A percentile compares a stretch with the other conserved stretches of the same genome.
These are phyloP conservation scores for Gymnodraco acuticeps DNA, from an alignment of 2,797 vertebrate genomes.

Conservation along the genomic window DNA sequence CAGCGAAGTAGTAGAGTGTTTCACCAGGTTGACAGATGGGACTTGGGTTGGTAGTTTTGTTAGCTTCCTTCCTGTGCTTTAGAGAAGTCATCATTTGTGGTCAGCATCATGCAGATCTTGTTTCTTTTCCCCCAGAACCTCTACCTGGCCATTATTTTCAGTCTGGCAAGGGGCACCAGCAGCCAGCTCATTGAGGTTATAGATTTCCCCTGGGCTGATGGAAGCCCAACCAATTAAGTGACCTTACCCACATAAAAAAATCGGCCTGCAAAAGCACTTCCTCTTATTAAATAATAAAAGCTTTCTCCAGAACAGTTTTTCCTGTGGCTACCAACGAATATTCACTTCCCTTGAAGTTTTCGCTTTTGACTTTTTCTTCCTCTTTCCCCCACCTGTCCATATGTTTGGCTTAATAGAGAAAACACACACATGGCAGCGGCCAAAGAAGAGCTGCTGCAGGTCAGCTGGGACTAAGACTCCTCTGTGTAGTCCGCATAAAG, in stretches of 20 bases:
- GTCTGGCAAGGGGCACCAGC: conserved; percentile 15
- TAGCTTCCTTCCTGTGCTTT: conserved; percentile 29
- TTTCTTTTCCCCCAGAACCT: conserved; percentile 30
- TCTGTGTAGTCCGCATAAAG: not conserved
- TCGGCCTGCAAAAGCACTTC: conserved; percentile 64
- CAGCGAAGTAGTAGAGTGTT: not conserved
- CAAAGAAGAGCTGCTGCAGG: conserved; percentile 34
- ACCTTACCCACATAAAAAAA: conserved; percentile 32
- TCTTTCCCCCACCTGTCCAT: conserved; percentile 25
- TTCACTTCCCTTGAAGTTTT: conserved; percentile 42
- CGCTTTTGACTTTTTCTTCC: conserved; percentile 14
- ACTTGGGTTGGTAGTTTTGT: conserved; percentile 15
- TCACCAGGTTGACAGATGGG: conserved; percentile 17
- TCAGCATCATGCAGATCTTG: conserved; percentile 28
- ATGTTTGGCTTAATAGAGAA: conserved; percentile 63
- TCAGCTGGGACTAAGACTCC: conserved; percentile 25
- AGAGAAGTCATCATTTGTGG: conserved; percentile 21
- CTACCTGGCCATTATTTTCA: conserved; percentile 30
- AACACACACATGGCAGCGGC: conserved; percentile 50
- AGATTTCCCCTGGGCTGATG: conserved; percentile 23
- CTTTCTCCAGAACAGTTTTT: conserved; percentile 51
- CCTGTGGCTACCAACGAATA: conserved; percentile 49
- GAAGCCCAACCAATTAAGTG: conserved; percentile 25
- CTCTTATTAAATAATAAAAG: conserved; percentile 58
- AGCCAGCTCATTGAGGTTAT: conserved; percentile 28